Percentiles rank a stretch among this genome's conserved stretches.
Conservation (phyloP, 2,797 vertebrate genomes). For the Prionace glauca region DNA sequence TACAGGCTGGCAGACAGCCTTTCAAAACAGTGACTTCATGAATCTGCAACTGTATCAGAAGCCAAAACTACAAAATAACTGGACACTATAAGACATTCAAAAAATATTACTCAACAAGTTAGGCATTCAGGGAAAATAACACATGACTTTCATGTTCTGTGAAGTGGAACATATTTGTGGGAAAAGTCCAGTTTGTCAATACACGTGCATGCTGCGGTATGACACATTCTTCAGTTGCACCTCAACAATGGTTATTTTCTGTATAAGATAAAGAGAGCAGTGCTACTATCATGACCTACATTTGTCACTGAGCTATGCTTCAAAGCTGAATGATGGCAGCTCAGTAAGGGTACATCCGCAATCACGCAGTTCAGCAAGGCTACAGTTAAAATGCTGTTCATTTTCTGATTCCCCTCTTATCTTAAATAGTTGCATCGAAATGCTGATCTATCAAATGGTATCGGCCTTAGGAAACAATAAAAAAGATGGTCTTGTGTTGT, state of each 20-base stretch:
- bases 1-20: constrained; percentile 28
- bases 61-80: constrained; percentile 35
- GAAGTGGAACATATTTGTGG: not conserved
- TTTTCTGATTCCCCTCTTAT: not conserved
- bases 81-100: constrained; percentile 16
- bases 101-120: constrained; percentile 31
- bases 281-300: not conserved
- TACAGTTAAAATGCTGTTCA: not conserved
- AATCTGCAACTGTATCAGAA: constrained; percentile 35
- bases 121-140: constrained; percentile 26
- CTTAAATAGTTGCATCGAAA: not conserved
- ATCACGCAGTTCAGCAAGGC: not conserved
- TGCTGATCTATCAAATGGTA: not conserved
- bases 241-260: not conserved
- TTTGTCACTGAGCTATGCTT: not conserved
- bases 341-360: constrained; percentile 43
- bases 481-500: not conserved
- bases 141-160: constrained; percentile 13
- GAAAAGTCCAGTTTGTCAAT: not conserved
- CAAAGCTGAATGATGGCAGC: constrained; percentile 44
- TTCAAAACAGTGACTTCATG: constrained; percentile 36
- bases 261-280: not conserved
- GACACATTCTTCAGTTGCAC: not conserved
- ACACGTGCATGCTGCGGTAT: not conserved
- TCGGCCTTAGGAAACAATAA: not conserved